Conservation (phyloP, 2,888 invertebrate genomes). For the Nineta flava region DNA sequence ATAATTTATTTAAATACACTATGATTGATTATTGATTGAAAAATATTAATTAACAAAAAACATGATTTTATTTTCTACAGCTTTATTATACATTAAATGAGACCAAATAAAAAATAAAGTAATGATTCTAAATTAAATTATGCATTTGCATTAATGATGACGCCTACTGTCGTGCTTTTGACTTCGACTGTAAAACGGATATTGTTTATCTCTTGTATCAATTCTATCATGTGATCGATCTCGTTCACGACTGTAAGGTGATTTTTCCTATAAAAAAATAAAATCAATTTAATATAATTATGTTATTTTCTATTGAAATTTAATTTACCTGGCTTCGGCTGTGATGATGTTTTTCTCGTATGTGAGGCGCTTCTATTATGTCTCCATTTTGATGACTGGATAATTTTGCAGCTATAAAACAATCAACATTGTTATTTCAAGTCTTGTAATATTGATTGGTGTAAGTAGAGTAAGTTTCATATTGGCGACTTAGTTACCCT, state of each 20-base stretch:
- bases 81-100: too few species aligned
- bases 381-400: conserved; percentile 63
- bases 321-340: conserved; percentile 38
- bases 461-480: too few species aligned
- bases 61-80: too few species aligned
- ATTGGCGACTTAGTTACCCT: too few species aligned
- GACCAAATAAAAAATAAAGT: neutral
- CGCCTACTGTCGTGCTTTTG: neutral
- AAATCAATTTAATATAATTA: conserved; percentile 6
- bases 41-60: too few species aligned
- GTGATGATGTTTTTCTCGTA: conserved; percentile 60
- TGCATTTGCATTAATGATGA: neutral
- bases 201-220: conserved; percentile 67
- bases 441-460: too few species aligned
- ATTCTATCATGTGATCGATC: conserved; percentile 62
- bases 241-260: conserved; percentile 51
- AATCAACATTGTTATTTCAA: conserved; percentile 6
- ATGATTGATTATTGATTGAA: too few species aligned
- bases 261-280: conserved; percentile 51
- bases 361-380: conserved; percentile 41
- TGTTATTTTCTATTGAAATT: neutral
- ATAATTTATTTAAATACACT: too few species aligned
- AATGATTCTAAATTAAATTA: neutral
- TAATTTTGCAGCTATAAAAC: conserved; percentile 36
- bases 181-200: conserved; percentile 43